Percentiles rank a stretch among this genome's conserved stretches.
phyloP scores from a whole-genome alignment of 1,140 invertebrate species.

The Leptopilina boulardi region DNA sequence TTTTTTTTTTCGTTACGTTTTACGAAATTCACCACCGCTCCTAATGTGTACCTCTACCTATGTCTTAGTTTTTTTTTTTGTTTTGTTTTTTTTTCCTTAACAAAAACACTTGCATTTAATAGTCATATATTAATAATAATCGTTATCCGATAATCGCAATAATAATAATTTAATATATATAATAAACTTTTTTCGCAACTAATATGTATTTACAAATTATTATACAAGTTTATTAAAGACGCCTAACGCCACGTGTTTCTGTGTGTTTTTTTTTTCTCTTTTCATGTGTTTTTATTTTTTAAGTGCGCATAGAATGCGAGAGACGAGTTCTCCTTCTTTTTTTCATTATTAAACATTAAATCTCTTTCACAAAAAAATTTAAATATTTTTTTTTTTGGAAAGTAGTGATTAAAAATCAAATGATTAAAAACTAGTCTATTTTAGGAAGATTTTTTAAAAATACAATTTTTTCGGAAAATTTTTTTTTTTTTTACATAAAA shows the following conservation, averaged over 20 bases:
- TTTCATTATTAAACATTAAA: not conserved
- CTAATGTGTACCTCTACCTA: slow-evolving; percentile 49
- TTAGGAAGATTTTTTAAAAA: too few species aligned
- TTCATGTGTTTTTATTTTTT: not conserved
- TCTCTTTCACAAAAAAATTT: too few species aligned
- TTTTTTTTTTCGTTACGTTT: slow-evolving; percentile 41
- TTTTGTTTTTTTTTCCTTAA: slow-evolving; percentile 61
- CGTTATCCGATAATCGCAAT: slow-evolving; percentile 63
- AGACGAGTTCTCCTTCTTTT: slow-evolving; percentile 20
- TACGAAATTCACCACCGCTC: slow-evolving; percentile 39
- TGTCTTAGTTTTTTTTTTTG: slow-evolving; percentile 43
- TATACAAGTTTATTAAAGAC: slow-evolving; percentile 57
- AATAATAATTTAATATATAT: slow-evolving; percentile 66
- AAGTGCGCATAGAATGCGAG: slow-evolving; percentile 30
- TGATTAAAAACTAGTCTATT: too few species aligned
- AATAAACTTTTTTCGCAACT: slow-evolving; percentile 66
- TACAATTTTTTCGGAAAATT: too few species aligned
- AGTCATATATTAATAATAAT: slow-evolving; percentile 60
- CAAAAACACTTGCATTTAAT: slow-evolving; percentile 65
- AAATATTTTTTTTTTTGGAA: too few species aligned
- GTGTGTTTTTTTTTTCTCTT: not conserved
- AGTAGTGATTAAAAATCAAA: too few species aligned
- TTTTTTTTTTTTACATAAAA: too few species aligned
- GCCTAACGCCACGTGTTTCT: slow-evolving; percentile 29
- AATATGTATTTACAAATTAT: slow-evolving; percentile 73